A percentile compares a stretch with the other conserved stretches of the same genome.
These are phyloP conservation scores for Linepithema humile DNA, from an alignment of 1,140 invertebrate species.

Conservation along the genomic window DNA sequence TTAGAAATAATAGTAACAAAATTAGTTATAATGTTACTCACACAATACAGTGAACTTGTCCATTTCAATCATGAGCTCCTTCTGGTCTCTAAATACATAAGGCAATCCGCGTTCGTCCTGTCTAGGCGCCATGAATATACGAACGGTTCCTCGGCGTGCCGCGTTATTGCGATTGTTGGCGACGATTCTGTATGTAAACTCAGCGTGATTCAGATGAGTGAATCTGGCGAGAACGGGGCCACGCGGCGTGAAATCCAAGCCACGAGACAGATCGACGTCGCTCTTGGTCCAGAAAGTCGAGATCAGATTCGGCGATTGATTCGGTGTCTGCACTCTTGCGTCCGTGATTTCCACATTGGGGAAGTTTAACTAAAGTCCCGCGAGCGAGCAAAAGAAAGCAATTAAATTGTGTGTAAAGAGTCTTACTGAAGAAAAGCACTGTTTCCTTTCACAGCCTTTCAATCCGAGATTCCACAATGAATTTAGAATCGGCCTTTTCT, in stretches of 20 bases:
- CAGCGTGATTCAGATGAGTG: constrained; percentile 90
- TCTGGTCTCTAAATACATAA: constrained; percentile 88
- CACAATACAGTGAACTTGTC: constrained; percentile 89
- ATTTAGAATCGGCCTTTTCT: neutral
- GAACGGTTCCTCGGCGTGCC: constrained; percentile 87
- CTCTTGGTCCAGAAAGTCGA: constrained; percentile 91
- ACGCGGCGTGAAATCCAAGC: constrained; percentile 90
- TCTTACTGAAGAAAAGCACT: too few relatives aligned
- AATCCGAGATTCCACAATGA: neutral
- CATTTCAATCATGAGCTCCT: constrained; percentile 90
- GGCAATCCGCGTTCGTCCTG: constrained; percentile 88
- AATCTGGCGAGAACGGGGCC: constrained; percentile 89
- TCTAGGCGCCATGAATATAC: constrained; percentile 91
- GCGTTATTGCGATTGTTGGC: constrained; percentile 87
- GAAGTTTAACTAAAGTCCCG: constrained; percentile 86
- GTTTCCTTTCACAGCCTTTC: neutral
- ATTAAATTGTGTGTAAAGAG: constrained; percentile 25
- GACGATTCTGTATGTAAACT: constrained; percentile 87
- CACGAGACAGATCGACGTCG: constrained; percentile 89
- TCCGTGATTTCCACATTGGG: constrained; percentile 86
- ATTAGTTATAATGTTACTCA: constrained; percentile 79
- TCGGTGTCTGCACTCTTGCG: constrained; percentile 83
- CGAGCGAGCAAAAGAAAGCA: neutral
- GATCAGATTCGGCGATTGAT: constrained; percentile 85
- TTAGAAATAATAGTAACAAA: neutral